A percentile compares a stretch with the other conserved stretches of the same genome.
These are phyloP conservation scores for Lepisosteus osseus DNA, from an alignment of 2,113 vertebrate genomes.

Conservation along the genomic window DNA sequence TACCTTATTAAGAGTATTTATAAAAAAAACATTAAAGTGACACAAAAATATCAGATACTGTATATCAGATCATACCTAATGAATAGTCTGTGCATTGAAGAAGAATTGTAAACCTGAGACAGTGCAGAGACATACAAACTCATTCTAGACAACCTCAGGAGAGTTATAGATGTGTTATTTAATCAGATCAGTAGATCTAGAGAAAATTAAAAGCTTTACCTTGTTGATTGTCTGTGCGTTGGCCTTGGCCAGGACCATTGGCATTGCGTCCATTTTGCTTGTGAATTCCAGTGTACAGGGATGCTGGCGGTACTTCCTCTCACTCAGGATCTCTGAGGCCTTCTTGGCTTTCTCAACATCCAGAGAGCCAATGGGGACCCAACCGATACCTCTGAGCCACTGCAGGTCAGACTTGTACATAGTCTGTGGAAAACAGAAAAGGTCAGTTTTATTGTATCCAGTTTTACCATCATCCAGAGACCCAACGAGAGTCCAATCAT, in stretches of 20 bases:
- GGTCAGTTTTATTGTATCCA: no score
- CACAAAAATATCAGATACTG: not conserved
- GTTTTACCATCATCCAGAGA: no score
- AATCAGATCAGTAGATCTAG: not conserved
- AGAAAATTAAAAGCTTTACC: conserved; percentile 49
- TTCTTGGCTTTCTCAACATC: conserved; percentile 77
- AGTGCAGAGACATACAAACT: no score
- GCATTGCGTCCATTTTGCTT: conserved; percentile 84
- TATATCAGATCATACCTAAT: no score
- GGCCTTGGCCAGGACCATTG: conserved; percentile 76
- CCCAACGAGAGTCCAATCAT: no score
- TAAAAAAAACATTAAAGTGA: no score
- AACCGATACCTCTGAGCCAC: conserved; percentile 67
- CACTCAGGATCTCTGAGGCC: conserved; percentile 72
- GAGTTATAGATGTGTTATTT: not conserved
- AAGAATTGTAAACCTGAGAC: no score
- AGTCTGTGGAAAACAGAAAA: conserved; percentile 39
- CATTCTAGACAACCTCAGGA: no score
- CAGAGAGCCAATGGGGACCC: conserved; percentile 77
- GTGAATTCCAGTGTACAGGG: conserved; percentile 82
- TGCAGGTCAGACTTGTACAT: conserved; percentile 67
- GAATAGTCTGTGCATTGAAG: not conserved
- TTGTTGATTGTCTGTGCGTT: conserved; percentile 81
- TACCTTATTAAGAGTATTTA: no score
- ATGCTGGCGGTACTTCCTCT: conserved; percentile 74